phyloP scores from a whole-genome alignment of 2,888 invertebrate genomes.

The Patella ulyssiponensis region DNA sequence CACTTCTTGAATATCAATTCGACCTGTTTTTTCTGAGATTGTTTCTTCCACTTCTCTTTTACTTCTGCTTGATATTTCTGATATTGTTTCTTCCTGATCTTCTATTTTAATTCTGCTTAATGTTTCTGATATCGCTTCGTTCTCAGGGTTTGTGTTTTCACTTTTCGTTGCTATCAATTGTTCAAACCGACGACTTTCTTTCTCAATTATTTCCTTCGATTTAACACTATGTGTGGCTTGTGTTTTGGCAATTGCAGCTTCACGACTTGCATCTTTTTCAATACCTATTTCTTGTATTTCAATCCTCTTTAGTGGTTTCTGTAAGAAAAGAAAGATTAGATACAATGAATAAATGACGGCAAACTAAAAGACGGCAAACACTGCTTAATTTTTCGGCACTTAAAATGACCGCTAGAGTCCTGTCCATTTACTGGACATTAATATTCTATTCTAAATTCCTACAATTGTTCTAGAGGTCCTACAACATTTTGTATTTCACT shows the following conservation, averaged over 20 bases:
- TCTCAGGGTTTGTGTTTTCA: neutral
- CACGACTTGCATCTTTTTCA: conserved; percentile 43
- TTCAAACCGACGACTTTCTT: conserved; percentile 52
- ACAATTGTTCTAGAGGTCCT: too few species aligned
- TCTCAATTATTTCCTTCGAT: conserved; percentile 46
- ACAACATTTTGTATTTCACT: too few species aligned
- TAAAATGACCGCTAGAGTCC: too few species aligned
- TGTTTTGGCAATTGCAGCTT: conserved; percentile 24
- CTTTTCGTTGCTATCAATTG: conserved; percentile 46
- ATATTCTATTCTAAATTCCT: too few species aligned
- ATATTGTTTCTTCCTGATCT: neutral
- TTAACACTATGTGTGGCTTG: conserved; percentile 45
- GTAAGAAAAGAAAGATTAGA: conserved; percentile 17
- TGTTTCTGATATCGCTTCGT: neutral
- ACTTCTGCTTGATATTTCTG: conserved; percentile 6
- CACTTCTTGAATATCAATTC: neutral
- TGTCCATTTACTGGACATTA: too few species aligned
- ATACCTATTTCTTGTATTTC: conserved; percentile 66
- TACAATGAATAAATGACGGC: neutral
- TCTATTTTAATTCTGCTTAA: neutral
- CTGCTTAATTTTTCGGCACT: too few species aligned
- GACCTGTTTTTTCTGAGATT: neutral
- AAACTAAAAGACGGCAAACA: too few species aligned
- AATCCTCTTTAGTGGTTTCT: conserved; percentile 64
- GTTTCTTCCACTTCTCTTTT: neutral